Conservation (phyloP, 2,113 vertebrate species). For the Fukomys damarensis region DNA sequence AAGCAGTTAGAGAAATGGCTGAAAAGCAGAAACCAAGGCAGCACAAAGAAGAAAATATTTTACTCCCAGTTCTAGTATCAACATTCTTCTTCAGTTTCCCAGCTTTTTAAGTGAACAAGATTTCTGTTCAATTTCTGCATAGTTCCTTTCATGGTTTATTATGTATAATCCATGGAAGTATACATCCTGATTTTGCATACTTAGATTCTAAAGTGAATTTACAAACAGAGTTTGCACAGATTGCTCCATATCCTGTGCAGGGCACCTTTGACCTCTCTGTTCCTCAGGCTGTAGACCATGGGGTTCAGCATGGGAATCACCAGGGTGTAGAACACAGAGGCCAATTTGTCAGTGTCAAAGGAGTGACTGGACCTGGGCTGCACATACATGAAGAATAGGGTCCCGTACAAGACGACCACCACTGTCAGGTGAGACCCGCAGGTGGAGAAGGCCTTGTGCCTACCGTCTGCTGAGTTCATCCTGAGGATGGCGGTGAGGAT, state of each 20-base stretch:
- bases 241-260: background rate
- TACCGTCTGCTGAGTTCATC: background rate
- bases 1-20: too few species aligned
- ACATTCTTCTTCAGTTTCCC: too few species aligned
- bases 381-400: background rate
- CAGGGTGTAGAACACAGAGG: slow-evolving; percentile 80
- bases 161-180: background rate
- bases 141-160: background rate
- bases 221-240: background rate
- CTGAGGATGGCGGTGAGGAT: slow-evolving; percentile 64
- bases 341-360: slow-evolving; percentile 56
- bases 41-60: background rate
- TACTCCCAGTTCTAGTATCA: too few species aligned
- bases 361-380: background rate
- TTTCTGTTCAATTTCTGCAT: background rate
- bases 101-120: background rate
- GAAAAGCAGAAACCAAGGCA: too few species aligned
- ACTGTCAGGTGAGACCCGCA: background rate
- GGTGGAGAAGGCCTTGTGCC: background rate
- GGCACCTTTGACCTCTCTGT: slow-evolving; percentile 63
- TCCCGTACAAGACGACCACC: background rate
- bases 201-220: background rate
- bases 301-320: slow-evolving; percentile 82
- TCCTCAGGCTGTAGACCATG: slow-evolving; percentile 73
- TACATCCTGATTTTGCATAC: background rate